phyloP scores from a whole-genome alignment of 1,140 invertebrate genomes.

The Heterodera schachtii region DNA sequence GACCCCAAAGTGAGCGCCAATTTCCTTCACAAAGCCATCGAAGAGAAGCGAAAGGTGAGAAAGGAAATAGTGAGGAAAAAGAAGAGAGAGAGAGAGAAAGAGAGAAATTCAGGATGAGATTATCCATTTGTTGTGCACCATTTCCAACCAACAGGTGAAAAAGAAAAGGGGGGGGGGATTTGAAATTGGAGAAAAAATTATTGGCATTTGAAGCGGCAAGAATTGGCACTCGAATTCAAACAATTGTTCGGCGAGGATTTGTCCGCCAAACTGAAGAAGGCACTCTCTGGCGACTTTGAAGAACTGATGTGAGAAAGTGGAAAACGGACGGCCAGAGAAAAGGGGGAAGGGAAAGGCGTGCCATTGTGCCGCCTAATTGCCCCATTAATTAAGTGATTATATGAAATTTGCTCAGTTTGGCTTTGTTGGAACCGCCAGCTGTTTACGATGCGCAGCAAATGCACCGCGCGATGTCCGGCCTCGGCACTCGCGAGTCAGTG shows the following conservation, averaged over 20 bases:
- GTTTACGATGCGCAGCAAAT: conserved; percentile 82
- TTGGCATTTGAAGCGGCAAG: conserved; percentile 71
- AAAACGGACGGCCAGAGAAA: conserved; percentile 71
- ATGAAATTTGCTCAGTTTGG: conserved; percentile 80
- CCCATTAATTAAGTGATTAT: conserved; percentile 81
- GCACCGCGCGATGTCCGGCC: conserved; percentile 76
- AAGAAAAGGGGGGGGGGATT: no score
- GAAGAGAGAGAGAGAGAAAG: neutral
- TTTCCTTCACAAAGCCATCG: conserved; percentile 86
- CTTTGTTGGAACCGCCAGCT: conserved; percentile 82
- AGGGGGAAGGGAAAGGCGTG: no score
- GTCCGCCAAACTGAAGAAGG: conserved; percentile 83
- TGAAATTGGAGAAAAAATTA: conserved; percentile 50
- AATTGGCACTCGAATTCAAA: conserved; percentile 82
- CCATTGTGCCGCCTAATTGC: conserved; percentile 75
- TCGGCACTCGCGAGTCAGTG: conserved; percentile 75
- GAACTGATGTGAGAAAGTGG: conserved; percentile 75
- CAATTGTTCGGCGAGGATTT: conserved; percentile 90
- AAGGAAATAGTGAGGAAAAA: neutral
- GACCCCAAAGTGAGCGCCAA: conserved; percentile 84
- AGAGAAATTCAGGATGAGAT: neutral
- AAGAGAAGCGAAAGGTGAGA: conserved; percentile 69
- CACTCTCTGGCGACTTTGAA: conserved; percentile 86
- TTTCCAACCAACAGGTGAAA: conserved; percentile 8
- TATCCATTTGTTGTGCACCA: conserved; percentile 1